A percentile compares a stretch with the other conserved stretches of the same genome.
Evolutionary conservation across 2,113 vertebrate species (phyloP).

Genomic region (Rhinolophus sinicus): DNA sequence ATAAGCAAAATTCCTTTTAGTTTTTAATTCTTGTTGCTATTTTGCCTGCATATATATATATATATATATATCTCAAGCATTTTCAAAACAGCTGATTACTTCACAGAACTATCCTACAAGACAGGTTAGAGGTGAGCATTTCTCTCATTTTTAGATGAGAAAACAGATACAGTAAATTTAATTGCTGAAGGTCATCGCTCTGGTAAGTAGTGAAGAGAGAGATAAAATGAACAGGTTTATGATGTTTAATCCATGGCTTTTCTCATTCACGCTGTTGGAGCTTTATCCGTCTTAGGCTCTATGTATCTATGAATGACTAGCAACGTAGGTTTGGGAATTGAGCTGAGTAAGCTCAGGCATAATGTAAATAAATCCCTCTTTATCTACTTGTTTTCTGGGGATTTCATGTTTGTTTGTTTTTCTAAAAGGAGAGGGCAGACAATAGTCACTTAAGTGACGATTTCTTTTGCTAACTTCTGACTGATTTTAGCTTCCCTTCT

Average conservation of each 20-base stretch:
- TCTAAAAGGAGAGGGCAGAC: background rate
- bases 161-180: background rate
- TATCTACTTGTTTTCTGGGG: background rate
- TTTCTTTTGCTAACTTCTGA: background rate
- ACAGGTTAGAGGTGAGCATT: background rate
- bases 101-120: background rate
- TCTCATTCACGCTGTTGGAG: background rate
- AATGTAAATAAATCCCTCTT: background rate
- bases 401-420: background rate
- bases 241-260: background rate
- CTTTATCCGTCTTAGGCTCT: no score
- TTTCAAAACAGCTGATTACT: background rate
- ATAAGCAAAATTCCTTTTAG: background rate
- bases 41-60: background rate
- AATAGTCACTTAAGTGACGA: background rate
- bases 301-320: no score
- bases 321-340: background rate
- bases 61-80: background rate
- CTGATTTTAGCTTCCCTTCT: background rate
- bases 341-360: background rate
- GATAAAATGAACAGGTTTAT: background rate
- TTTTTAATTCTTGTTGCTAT: background rate
- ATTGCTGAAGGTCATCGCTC: background rate
- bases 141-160: background rate
- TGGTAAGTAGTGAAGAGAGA: no score